Evolutionary conservation across 2,888 invertebrate genomes (phyloP), one percentile per base, ranked within the genome.

Genomic region (Drosophila multiciliata): DNA sequence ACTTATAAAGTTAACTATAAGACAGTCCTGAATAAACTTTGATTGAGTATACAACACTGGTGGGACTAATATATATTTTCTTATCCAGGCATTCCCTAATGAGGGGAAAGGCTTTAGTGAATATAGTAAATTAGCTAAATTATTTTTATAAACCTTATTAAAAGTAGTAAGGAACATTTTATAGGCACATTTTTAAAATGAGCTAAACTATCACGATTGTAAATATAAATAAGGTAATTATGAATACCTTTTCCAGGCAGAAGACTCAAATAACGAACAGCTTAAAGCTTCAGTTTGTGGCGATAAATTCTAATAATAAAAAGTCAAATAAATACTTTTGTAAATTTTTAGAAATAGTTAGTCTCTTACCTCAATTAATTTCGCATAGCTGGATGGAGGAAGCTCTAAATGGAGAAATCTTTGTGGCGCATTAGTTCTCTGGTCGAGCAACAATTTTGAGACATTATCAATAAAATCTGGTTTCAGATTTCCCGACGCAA

Each of bases 401-500:
- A 85, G 36, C 48, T 82, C 66, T 8, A 83, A 45, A 8, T 60
- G 66, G 1, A 73, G 35, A 6, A 65, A 55, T 42, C 53, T 32
- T 48, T 60, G 45, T 1, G 9, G 20, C 1, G 29, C 6, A 15
- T 4, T n/a, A 29, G 36, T 17, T 38, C 48, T 55, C n/a, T 9
- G 60, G 0, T 17, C 36, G 0, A 15, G 15, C 0, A 85, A 59
- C 15, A 81, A 8, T 23, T 68, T 57, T 11, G 45, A 54, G 11
- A 67, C 87, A 7, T 73, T 53, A 2, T 64, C 45, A 3, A 88
- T 23, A 40, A 89, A 80, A 17, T 58, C 20, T 0, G 26, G 8
- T 0, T 20, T 38, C 0, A 85, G 45, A 12, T 33, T 66, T 1
- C 75, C 88, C 0, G 53, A 55, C 12, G 78, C 88, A 40, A 85